Evolutionary conservation across 2,113 vertebrate species (phyloP).

Genomic region (Pterocles orientalis): DNA sequence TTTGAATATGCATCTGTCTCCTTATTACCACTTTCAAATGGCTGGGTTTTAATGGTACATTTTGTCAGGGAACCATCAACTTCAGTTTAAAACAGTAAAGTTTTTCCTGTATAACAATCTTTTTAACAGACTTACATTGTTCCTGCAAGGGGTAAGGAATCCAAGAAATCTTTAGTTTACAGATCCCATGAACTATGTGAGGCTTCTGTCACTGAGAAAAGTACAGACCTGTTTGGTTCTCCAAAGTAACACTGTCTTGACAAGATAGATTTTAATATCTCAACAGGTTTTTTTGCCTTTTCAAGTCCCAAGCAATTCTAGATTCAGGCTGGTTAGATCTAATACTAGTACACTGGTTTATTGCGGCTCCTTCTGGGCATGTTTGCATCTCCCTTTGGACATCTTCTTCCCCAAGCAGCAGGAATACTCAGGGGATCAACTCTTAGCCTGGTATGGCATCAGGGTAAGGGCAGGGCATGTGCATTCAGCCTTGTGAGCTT

Average conservation of each 20-base stretch:
- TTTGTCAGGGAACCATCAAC: neutral
- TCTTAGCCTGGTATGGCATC: neutral
- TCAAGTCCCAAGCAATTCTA: neutral
- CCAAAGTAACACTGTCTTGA: neutral
- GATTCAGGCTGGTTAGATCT: neutral
- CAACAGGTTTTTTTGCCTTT: neutral
- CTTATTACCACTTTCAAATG: slow-evolving; percentile 28
- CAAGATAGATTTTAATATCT: neutral
- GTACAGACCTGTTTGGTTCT: neutral
- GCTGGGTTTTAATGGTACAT: neutral
- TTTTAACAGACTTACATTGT: neutral
- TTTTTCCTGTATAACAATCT: neutral
- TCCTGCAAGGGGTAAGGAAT: neutral
- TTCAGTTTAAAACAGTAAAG: neutral
- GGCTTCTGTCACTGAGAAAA: neutral
- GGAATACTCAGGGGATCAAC: neutral
- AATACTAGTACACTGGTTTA: neutral
- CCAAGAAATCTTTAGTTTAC: neutral
- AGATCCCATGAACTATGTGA: neutral
- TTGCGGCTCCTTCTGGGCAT: neutral
- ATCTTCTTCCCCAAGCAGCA: neutral
- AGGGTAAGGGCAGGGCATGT: neutral
- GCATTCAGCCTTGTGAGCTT: neutral
- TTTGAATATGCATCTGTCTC: slow-evolving; percentile 48
- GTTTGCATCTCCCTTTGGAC: neutral